These are phyloP conservation scores for Rhogogaster chlorosoma DNA, from an alignment of 2,888 invertebrate genomes.

Conservation along the genomic window DNA sequence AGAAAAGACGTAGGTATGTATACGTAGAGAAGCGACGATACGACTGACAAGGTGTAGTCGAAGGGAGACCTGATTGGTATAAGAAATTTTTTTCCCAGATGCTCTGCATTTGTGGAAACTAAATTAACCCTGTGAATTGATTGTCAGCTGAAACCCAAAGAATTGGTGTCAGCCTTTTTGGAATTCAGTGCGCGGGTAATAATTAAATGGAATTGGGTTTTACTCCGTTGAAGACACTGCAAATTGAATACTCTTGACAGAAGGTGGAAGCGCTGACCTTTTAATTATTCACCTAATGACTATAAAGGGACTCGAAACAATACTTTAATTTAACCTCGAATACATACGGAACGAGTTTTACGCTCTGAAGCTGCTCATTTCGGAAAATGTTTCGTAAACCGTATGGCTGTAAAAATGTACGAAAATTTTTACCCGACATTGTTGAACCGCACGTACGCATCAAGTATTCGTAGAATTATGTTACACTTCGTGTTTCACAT, in stretches of 20 bases:
- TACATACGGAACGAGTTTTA: background rate
- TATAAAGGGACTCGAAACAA: constrained; percentile 15
- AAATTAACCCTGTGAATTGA: background rate
- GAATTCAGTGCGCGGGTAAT: background rate
- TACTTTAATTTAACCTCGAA: background rate
- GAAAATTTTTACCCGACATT: background rate
- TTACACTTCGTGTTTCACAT: background rate
- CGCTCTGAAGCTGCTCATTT: background rate
- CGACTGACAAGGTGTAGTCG: background rate
- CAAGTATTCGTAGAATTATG: background rate
- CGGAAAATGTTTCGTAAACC: background rate
- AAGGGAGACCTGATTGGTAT: background rate
- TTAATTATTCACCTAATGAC: background rate
- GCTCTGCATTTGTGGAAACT: background rate
- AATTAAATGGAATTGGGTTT: background rate
- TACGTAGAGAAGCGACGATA: background rate
- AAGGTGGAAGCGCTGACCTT: constrained; percentile 17
- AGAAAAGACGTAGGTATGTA: background rate
- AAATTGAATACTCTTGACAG: constrained; percentile 18
- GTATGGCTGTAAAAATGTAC: background rate
- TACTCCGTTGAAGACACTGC: constrained; percentile 5
- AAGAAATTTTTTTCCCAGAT: background rate
- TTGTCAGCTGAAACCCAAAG: background rate
- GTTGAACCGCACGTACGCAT: background rate
- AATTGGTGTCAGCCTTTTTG: background rate